phyloP scores from a whole-genome alignment of 2,797 vertebrate genomes.

The Eulemur coronatus region DNA sequence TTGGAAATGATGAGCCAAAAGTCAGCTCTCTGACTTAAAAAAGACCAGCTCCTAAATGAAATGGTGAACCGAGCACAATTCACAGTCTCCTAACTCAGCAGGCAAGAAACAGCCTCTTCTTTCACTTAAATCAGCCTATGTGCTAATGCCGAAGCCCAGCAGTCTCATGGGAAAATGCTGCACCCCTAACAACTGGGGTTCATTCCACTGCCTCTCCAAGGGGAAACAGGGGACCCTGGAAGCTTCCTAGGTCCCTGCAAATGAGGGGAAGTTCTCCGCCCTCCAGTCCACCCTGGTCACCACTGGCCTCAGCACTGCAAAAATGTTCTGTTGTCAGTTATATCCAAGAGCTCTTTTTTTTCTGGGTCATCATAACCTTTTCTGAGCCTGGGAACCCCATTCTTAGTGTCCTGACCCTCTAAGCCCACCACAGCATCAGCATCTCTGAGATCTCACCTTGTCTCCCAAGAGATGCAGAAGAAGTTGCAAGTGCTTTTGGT shows the following conservation, averaged over 20 bases:
- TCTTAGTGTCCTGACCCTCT: background rate
- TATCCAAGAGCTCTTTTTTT: too few species aligned
- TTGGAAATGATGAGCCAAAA: background rate
- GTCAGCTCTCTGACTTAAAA: background rate
- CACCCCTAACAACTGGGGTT: background rate
- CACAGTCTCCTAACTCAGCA: background rate
- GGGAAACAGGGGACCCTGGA: background rate
- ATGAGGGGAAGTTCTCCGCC: background rate
- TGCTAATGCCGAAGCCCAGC: too few species aligned
- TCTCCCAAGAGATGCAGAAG: background rate
- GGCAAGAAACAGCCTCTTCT: background rate
- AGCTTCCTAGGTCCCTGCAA: background rate
- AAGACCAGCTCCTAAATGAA: background rate
- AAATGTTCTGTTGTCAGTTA: background rate
- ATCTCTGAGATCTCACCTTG: background rate
- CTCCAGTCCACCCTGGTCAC: too few species aligned
- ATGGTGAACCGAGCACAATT: background rate
- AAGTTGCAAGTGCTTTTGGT: background rate
- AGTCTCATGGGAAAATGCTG: background rate
- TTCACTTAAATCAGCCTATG: background rate
- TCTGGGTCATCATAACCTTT: background rate
- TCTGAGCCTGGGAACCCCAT: background rate
- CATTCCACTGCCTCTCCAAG: background rate
- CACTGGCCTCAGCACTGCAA: background rate
- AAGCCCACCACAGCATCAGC: background rate